These are phyloP conservation scores for Branchellion lobata DNA, from an alignment of 2,888 invertebrate species.

Conservation along the genomic window DNA sequence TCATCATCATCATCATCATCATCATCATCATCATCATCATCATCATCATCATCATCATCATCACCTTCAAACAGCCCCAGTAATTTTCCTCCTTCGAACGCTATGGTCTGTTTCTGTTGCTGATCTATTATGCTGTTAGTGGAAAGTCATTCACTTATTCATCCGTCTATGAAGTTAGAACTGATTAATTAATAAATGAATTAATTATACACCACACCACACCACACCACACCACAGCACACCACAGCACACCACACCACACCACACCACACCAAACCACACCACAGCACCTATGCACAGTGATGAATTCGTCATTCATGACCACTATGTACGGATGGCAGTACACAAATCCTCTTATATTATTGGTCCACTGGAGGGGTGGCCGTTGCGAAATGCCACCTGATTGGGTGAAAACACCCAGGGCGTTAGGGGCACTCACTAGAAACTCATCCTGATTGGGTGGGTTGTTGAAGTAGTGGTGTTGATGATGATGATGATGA, in stretches of 20 bases:
- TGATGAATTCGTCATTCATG: constrained; percentile 63
- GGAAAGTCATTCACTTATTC: no score
- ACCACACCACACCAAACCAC: neutral
- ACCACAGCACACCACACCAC: no score
- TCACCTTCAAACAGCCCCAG: constrained; percentile 1
- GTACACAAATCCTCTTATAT: constrained; percentile 60
- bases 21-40: constrained; percentile 20
- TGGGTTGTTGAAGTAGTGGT: no score
- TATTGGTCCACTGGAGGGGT: constrained; percentile 65
- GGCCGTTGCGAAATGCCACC: constrained; percentile 66
- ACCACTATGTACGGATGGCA: constrained; percentile 64
- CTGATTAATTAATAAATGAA: neutral
- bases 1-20: constrained; percentile 21
- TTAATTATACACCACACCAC: neutral
- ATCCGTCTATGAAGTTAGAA: no score
- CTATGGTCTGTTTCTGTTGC: constrained; percentile 65
- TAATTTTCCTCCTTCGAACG: constrained; percentile 64
- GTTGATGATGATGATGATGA: neutral
- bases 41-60: constrained; percentile 19
- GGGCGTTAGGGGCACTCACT: constrained; percentile 64
- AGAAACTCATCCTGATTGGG: constrained; percentile 67
- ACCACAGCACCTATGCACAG: constrained; percentile 63
- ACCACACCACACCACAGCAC: neutral
- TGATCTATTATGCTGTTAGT: constrained; percentile 64
- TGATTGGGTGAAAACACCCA: constrained; percentile 66